These are phyloP conservation scores for Potamilus streckersoni DNA, from an alignment of 1,140 invertebrate species.

Conservation along the genomic window DNA sequence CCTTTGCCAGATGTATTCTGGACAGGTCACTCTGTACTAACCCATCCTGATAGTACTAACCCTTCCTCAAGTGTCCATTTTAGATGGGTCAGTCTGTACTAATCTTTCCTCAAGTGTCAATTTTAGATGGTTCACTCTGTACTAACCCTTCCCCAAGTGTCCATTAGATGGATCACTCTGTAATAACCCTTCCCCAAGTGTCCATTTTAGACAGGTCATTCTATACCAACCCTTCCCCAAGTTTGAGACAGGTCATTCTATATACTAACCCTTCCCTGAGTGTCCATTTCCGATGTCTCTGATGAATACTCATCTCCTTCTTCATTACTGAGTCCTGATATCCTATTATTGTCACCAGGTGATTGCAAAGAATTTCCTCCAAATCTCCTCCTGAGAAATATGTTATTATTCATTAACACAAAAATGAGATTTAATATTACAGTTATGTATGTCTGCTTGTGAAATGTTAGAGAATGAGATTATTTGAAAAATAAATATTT, in stretches of 20 bases:
- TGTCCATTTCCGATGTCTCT: slow-evolving; percentile 62
- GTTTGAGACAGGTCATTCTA: too few relatives aligned
- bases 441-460: too few relatives aligned
- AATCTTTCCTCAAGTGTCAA: neutral
- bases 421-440: neutral
- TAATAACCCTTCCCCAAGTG: slow-evolving; percentile 51
- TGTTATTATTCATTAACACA: slow-evolving; percentile 14
- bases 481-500: too few relatives aligned
- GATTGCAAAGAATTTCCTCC: slow-evolving; percentile 42
- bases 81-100: slow-evolving; percentile 3
- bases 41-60: too few relatives aligned
- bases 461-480: too few relatives aligned
- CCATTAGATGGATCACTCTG: too few relatives aligned
- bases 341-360: slow-evolving; percentile 23
- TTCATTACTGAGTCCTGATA: slow-evolving; percentile 57
- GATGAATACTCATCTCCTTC: slow-evolving; percentile 65
- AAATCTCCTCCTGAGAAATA: slow-evolving; percentile 45
- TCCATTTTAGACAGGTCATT: slow-evolving; percentile 54
- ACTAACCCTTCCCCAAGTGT: too few relatives aligned
- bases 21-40: too few relatives aligned
- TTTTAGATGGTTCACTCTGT: too few relatives aligned
- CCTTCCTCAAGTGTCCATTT: too few relatives aligned
- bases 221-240: too few relatives aligned
- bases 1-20: too few relatives aligned
- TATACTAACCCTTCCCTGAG: slow-evolving; percentile 49